Base-by-base conservation (phyloP, 2,113 vertebrate species). In the Syngnathus typhle region DNA sequence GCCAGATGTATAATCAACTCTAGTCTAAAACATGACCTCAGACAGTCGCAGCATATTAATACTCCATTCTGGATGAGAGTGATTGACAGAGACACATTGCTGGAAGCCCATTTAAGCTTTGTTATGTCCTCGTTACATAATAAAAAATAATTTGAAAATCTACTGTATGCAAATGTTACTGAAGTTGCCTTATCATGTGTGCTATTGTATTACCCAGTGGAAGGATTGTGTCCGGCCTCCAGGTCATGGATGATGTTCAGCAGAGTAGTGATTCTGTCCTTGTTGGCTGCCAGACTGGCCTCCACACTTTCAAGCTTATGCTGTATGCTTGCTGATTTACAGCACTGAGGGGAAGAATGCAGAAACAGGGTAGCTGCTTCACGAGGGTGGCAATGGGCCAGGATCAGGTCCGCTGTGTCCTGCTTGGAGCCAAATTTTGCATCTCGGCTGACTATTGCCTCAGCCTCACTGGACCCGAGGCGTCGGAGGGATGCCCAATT, bases 181-280 rank as follows among this genome's bases (percentile, higher is more conserved):
- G 49, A n/a, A 51, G 7, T n/a, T 51, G 18, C 7, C 2, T 51
- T 51, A n/a, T n/a, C 2, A 18, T 51, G 6, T n/a, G n/a, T 9
- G 12, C 6, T n/a, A 51, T 19, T 15, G 1, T 6, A 47, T 51
- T 82, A 91, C 91, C 88, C 76, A 19, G 72, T 77, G 75, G 70
- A 83, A 44, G 85, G 85, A 68, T 77, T 79, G 19, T 86, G 78
- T 81, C 81, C 81, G 38, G 68, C 86, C 86, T 92, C 91, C 77
- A 92, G 82, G 86, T 91, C 88, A 61, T 90, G 86, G 80, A 92
- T 91, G 70, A 91, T 87, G 82, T 90, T 88, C n/a, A 92, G 90
- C 65, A 92, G 81, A 60, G 84, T 90, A 0, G 83, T 80, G 78
- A 92, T 89, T 78, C 87, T 78, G 79, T 88, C 81, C 79, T 90